Conservation (phyloP, 2,888 invertebrate species). For the Rhabditophanes sp. region DNA sequence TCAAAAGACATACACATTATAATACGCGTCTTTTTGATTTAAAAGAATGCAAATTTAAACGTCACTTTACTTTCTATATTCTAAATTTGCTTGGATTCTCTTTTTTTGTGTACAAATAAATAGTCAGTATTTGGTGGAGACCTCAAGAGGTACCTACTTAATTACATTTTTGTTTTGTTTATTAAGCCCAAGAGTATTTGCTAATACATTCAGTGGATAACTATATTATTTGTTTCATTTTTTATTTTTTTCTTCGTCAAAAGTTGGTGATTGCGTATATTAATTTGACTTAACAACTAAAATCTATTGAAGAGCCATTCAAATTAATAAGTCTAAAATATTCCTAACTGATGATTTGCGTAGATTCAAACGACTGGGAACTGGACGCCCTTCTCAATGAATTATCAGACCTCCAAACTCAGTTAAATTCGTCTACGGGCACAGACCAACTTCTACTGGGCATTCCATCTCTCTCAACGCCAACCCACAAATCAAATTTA, state of each 20-base stretch:
- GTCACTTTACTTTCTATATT: no score
- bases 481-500: no score
- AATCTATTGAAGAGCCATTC: no score
- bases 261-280: not conserved
- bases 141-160: no score
- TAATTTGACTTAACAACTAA: conserved; percentile 4
- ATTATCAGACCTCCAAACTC: conserved; percentile 72
- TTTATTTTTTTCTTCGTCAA: conserved; percentile 2
- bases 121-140: no score
- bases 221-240: not conserved
- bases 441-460: conserved; percentile 57
- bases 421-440: conserved; percentile 30
- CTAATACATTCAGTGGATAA: not conserved
- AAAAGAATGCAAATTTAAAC: no score
- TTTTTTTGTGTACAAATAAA: no score
- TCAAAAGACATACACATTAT: no score
- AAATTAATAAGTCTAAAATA: not conserved
- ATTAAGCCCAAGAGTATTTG: no score
- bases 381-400: conserved; percentile 89
- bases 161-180: no score
- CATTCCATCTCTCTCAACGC: conserved; percentile 77
- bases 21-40: no score
- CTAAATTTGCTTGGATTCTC: no score
- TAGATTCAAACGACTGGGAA: conserved; percentile 79
- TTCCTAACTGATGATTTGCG: not conserved